A percentile compares a stretch with the other conserved stretches of the same genome.
Conservation (phyloP, 1,140 invertebrate species). For the Tetragnatha versicolor region DNA sequence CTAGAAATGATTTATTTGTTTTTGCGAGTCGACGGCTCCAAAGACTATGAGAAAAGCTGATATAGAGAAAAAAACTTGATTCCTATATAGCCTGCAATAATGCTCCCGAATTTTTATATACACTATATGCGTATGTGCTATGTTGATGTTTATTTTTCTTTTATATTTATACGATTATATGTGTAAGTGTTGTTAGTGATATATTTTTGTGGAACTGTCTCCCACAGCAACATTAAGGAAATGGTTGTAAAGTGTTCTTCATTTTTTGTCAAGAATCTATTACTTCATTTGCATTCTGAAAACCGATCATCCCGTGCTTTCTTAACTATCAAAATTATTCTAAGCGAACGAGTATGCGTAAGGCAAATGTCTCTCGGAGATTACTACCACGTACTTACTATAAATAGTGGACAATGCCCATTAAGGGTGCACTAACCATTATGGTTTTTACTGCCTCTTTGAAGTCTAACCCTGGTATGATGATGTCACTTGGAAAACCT, state of each 20-base stretch:
- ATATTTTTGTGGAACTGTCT: slow-evolving; percentile 33
- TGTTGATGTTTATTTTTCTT: slow-evolving; percentile 23
- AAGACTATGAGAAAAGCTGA: slow-evolving; percentile 16
- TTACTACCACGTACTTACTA: slow-evolving; percentile 4
- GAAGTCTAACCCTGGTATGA: slow-evolving; percentile 12
- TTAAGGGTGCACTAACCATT: no score
- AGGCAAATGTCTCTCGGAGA: slow-evolving; percentile 16
- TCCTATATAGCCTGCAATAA: slow-evolving; percentile 54
- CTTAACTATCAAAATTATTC: neutral
- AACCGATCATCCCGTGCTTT: neutral
- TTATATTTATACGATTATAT: slow-evolving; percentile 43
- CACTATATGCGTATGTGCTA: slow-evolving; percentile 10
- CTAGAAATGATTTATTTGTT: no score
- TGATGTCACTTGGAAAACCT: slow-evolving; percentile 15
- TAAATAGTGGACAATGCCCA: no score
- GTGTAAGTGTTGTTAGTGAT: slow-evolving; percentile 27
- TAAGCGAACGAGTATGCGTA: slow-evolving; percentile 17
- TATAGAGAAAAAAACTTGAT: slow-evolving; percentile 49
- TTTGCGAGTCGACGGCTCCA: no score
- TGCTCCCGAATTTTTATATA: slow-evolving; percentile 52
- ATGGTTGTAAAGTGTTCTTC: slow-evolving; percentile 29
- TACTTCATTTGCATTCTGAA: slow-evolving; percentile 18
- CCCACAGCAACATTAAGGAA: slow-evolving; percentile 20
- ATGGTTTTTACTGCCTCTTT: slow-evolving; percentile 25
- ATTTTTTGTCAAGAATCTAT: slow-evolving; percentile 19